phyloP scores from a whole-genome alignment of 2,113 vertebrate genomes.

The Chelonoidis abingdonii region DNA sequence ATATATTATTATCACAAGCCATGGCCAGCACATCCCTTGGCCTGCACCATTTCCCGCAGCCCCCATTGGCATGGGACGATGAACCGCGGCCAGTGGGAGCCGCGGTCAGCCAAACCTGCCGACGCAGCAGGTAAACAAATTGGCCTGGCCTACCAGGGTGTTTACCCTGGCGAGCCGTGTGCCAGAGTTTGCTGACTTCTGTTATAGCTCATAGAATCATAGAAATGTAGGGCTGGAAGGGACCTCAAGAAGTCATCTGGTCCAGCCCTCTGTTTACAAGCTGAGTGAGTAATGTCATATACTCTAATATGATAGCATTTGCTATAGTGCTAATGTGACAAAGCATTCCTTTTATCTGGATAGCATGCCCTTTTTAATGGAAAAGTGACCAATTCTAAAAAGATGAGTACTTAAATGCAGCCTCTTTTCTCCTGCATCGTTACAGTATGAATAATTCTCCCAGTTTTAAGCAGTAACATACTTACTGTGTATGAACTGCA shows the following conservation, averaged over 20 bases:
- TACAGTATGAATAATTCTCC: not conserved
- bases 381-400: accelerated
- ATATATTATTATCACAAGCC: not conserved
- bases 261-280: not conserved
- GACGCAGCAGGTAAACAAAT: no score
- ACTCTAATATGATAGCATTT: not conserved
- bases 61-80: no score
- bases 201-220: not conserved
- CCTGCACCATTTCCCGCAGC: no score
- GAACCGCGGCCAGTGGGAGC: no score
- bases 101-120: no score
- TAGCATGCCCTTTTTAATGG: not conserved
- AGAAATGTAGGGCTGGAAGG: not conserved
- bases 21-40: no score
- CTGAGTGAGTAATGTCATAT: accelerated
- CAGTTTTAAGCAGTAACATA: not conserved
- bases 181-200: no score
- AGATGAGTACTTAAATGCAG: not conserved
- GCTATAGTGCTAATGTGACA: not conserved
- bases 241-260: not conserved
- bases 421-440: not conserved
- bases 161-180: no score
- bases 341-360: not conserved
- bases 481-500: not conserved
- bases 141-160: no score